Evolutionary conservation across 1,140 invertebrate species (phyloP), one percentile per base, ranked within the genome.

Genomic region (Nymphalis io): DNA sequence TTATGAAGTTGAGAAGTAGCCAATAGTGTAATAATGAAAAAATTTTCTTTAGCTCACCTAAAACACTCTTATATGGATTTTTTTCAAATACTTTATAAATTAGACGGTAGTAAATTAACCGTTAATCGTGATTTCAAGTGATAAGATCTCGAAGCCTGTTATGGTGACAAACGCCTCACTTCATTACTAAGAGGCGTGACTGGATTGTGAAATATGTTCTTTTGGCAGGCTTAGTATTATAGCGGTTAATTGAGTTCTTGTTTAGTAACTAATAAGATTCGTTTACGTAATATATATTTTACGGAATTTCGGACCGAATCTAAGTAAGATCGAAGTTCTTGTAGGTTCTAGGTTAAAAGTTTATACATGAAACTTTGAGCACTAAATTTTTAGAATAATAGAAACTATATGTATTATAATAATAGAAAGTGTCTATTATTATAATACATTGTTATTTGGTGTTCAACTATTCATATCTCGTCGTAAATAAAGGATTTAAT

Each of bases 81-180:
- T 18, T 27, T 55, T 53, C 48, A 12, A 42, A 33, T 33, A 33
- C 10, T 51, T 15, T 23, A 23, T 44, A 38, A 63, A 12, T 6
- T 53, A 65, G 20, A 71, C 3, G 20, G 73, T 68, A 73, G 68
- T 85, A 84, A 83, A 84, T 84, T 85, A 75, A 61, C 70, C 66
- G 79, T 78, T 84, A 83, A 85, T 70, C 80, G 75, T 72, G 80
- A 86, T 82, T 81, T 78, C 72, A 70, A 83, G 27, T 1, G 27
- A 83, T 77, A 75, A 74, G 78, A 82, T 80, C 80, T 75, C 60
- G 68, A 62, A 72, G 75, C 71, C 78, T 77, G 76, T 85, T 80
- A 80, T 75, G 68, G 80, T 85, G 82, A 84, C 83, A 87, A 86
- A 83, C 76, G 74, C 65, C 78, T 75, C 81, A 81, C 79, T 87